Conservation (phyloP, 2,113 vertebrate genomes). For the Semnopithecus entellus region DNA sequence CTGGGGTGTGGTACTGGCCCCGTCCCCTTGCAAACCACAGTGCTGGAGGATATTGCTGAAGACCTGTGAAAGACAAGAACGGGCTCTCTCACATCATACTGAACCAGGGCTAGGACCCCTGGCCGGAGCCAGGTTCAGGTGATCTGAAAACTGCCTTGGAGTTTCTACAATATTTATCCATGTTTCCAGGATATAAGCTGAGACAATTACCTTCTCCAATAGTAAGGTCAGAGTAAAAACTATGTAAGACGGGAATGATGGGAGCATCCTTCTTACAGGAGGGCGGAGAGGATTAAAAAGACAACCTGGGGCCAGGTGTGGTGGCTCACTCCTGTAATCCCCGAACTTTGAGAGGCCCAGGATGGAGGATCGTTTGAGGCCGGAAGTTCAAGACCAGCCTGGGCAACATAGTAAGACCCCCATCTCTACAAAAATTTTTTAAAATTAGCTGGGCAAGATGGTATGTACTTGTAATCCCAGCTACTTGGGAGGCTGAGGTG, state of each 20-base stretch:
- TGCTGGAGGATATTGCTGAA: conserved; percentile 90
- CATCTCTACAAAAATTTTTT: background rate
- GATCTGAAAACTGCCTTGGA: background rate
- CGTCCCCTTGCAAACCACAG: conserved; percentile 91
- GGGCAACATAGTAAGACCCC: background rate
- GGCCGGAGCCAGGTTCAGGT: background rate
- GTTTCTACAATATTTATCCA: background rate
- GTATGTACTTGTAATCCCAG: background rate
- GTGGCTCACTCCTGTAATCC: background rate
- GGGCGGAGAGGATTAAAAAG: background rate
- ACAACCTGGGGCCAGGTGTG: background rate
- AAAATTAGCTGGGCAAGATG: background rate
- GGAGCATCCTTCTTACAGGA: background rate
- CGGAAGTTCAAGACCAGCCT: background rate
- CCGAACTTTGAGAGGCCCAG: background rate
- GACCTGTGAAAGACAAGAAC: conserved; percentile 84
- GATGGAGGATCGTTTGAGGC: background rate
- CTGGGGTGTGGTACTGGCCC: conserved; percentile 87
- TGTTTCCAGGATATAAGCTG: background rate
- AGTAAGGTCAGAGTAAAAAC: background rate
- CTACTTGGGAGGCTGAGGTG: background rate
- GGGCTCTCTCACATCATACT: background rate
- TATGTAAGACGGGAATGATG: background rate
- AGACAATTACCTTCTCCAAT: background rate
- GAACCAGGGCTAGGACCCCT: background rate